Evolutionary conservation across 2,113 vertebrate genomes (phyloP), one percentile per base, ranked within the genome.

Genomic region (Psophia crepitans): DNA sequence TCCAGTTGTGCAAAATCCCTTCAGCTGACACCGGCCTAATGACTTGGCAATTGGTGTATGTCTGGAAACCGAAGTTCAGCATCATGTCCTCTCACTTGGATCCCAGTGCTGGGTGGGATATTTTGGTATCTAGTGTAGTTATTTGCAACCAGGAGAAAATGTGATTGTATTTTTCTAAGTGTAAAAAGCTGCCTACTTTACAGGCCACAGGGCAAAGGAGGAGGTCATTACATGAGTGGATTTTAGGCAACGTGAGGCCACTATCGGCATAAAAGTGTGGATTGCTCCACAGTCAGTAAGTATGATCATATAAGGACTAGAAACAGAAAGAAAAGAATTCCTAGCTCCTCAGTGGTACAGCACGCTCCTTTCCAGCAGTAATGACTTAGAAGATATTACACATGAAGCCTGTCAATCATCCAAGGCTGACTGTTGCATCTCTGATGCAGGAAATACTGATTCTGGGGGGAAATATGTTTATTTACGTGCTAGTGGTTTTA

Each of bases 401-500:
- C 10, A 46, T 33, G 23, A 89, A 91, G 23, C 16, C 61, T 85
- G 61, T 76, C 27, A 19, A 14, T 95, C 65, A 74, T 57, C 37
- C 57, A 73, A 81, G 81, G 33, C 65, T 87, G 76, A 44, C 43
- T 56, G 11, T 44, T 68, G 54, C 57, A 48, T 20, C 57, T 56
- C 32, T 90, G 80, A 92, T 1, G 0, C 21, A 60, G 77, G 65
- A 94, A 94, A 73, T 49, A 30, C n/a, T 0, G 0, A 22, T 79
- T 83, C 61, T 54, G 11, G 44, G 61, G 51, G 18, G 32, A 91
- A 89, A 69, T 71, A 49, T 5, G 6, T 93, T 93, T 84, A 14
- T 79, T 53, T 82, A 41, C 28, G 20, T 37, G 4, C 76, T 71
- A 60, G 69, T 76, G 90, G 80, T 92, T 96, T 94, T 78, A 14